A percentile compares a stretch with the other conserved stretches of the same genome.
Conservation (phyloP, 1,140 invertebrate genomes). For the Theocolax elegans region DNA sequence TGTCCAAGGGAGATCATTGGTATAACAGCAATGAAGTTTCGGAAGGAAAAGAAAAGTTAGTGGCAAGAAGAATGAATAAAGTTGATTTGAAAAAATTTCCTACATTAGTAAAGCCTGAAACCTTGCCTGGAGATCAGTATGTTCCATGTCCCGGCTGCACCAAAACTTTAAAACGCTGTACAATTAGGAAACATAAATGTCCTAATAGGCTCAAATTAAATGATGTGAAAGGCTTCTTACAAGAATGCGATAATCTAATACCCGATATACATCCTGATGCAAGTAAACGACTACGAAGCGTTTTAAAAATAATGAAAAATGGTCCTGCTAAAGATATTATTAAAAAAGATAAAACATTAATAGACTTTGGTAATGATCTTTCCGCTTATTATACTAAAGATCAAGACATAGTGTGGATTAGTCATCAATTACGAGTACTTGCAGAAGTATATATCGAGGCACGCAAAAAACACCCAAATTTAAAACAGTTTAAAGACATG, state of each 20-base stretch:
- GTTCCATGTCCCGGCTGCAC: not conserved
- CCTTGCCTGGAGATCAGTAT: no score
- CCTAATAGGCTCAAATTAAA: not conserved
- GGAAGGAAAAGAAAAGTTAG: no score
- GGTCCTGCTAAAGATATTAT: not conserved
- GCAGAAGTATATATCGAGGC: not conserved
- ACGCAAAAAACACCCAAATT: not conserved
- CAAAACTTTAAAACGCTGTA: not conserved
- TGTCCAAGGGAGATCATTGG: no score
- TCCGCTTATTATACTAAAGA: not conserved
- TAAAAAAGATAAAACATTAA: not conserved
- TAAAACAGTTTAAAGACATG: not conserved
- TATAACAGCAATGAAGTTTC: no score
- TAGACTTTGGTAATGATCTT: not conserved
- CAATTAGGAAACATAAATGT: not conserved
- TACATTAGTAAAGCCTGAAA: no score
- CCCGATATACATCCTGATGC: not conserved
- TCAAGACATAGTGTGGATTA: not conserved
- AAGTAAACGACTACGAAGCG: not conserved
- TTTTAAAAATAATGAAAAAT: not conserved
- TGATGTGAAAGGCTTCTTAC: not conserved
- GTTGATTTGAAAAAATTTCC: no score
- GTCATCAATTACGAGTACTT: not conserved
- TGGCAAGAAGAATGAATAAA: no score
- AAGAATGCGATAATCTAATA: not conserved